Base-by-base conservation (phyloP, 1,140 invertebrate species). In the Trichomalopsis sarcophagae region DNA sequence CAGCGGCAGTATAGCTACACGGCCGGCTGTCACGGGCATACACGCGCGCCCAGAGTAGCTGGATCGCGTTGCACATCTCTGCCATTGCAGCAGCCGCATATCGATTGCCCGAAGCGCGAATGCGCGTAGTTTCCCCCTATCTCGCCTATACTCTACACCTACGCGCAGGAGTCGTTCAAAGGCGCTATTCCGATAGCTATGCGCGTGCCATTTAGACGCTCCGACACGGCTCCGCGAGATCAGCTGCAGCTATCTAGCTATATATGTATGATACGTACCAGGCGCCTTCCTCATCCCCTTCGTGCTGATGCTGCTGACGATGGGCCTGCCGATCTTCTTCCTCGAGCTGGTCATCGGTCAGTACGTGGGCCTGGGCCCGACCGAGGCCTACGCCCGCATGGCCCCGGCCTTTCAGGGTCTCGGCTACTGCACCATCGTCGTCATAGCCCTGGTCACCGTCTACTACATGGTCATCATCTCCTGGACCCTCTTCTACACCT, bases 381-480 rank as follows among this genome's bases (percentile, higher is more conserved):
- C 95, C 23, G 92, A 95, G 71, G 94, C 95, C 0, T 95, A 96
- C 88, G 90, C 88, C 1, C 91, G 94, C 1, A 95, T 96, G 85
- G 94, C 94, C 4, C 95, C 95, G 3, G 93, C 95, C 74, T 95
- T 96, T 89, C 94, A 92, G 84, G 95, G 95, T 2, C 90, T 96
- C 1, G 96, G 96, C 11, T 95, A 96, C 80, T 96, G 95, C 78
- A 95, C 95, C 9, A 91, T 96, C 21, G 94, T 97, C 14, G 96
- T 98, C 81, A 97, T 97, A 0, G 94, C 94, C 36, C 94, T 97
- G 87, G 94, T 98, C 40, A 96, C 96, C 74, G 95, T 97, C 10
- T 98, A 97, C 89, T 98, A 97, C 90, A 97, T 97, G 94, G 94
- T 97, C 9, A 96, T 98, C 73, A 95, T 97, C 0, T 94, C 96